Base-by-base conservation (phyloP, 2,888 invertebrate species). In the Nysson spinosus region DNA sequence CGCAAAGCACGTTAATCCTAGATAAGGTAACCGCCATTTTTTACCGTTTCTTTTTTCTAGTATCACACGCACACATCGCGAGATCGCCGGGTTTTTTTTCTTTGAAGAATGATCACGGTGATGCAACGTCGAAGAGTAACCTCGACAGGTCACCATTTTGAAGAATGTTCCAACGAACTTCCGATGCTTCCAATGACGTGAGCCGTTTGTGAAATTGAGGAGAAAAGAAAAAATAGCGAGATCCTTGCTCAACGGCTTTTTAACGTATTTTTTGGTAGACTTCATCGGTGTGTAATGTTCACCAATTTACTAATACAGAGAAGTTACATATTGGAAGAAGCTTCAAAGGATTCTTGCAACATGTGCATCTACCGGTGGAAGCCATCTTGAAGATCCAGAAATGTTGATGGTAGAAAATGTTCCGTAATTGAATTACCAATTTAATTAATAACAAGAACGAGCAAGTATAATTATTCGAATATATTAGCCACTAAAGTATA, bases 21-120 rank as follows among this genome's bases (percentile, higher is more conserved):
- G 79, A 77, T 77, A 78, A 77, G 51, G 56, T 35, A 60, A 73
- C 60, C 63, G 55, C 54, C 56, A 24, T 42, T 52, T 52, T 51
- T 51, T 5, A 16, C 7, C 4, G n/a, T 28, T 49, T 51, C 35
- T 46, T 39, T 28, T 35, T 22, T 28, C 24, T 22, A 20, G n/a
- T 28, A 37, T 39, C 51, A 37, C 16, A 32, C 24, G 35, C 34
- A 2, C n/a, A 12, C 26, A n/a, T 19, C 28, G 20, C 19, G 17
- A 42, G 46, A 56, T 39, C 43, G 62, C 34, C 22, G 19, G n/a
- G 4, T n/a, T 34, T 34, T 17, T 19, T 43, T 17, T 37, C 12
- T 14, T 9, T 30, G 24, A 3, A 30, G 24, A 16, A 26, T 30
- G 40, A 51, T 46, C 17, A 35, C 26, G n/a, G n/a, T n/a, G 34